A percentile compares a stretch with the other conserved stretches of the same genome.
Conservation (phyloP, 2,113 vertebrate species). For the Tetraodon nigroviridis region DNA sequence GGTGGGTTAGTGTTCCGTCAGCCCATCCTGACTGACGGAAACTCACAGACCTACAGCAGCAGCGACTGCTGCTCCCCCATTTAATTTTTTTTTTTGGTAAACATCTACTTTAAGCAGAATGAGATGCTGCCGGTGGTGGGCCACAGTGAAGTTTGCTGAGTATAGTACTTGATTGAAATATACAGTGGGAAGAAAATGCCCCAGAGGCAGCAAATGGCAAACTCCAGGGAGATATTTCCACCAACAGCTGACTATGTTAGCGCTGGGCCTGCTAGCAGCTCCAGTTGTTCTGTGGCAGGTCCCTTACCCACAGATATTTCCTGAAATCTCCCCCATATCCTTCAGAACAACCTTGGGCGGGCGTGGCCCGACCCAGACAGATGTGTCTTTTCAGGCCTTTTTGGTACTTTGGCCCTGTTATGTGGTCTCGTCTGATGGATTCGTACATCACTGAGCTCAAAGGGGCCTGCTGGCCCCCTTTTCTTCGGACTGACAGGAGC, state of each 20-base stretch:
- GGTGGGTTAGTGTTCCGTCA: conserved; percentile 7
- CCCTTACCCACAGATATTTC: neutral
- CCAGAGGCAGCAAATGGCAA: neutral
- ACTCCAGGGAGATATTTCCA: neutral
- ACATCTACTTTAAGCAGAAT: no score
- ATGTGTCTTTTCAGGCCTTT: conserved; percentile 8
- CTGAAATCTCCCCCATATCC: neutral
- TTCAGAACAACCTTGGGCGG: neutral
- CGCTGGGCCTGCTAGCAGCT: neutral
- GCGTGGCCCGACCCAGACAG: neutral
- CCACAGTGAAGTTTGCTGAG: no score
- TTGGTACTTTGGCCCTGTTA: neutral
- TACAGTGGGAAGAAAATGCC: neutral
- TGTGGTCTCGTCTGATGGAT: neutral
- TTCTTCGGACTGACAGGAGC: conserved; percentile 29
- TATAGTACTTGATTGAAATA: neutral
- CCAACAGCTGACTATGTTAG: neutral
- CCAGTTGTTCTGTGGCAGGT: neutral
- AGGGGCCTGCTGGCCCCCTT: neutral
- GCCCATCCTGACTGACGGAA: neutral
- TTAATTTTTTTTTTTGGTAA: no score
- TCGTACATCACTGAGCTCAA: conserved; percentile 20
- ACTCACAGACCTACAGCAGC: conserved; percentile 1
- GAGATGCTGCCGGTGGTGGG: no score
- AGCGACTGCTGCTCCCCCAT: no score